Percentiles rank a stretch among this genome's conserved stretches.
Conservation (phyloP, 1,140 invertebrate species). For the Amphibalanus amphitrite region DNA sequence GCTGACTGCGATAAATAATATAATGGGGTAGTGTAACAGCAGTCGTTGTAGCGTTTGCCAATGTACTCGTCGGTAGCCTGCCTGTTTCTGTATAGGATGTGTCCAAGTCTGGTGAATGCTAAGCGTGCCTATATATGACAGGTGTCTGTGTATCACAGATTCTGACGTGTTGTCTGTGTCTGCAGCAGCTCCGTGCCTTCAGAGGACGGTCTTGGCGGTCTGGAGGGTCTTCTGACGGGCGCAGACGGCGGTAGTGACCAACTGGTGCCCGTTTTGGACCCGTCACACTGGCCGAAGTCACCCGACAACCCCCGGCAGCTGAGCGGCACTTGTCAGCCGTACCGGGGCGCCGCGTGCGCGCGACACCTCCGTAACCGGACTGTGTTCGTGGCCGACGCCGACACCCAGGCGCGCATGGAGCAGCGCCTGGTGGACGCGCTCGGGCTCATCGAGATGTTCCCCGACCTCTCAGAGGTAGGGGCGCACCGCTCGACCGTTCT, state of each 20-base stretch:
- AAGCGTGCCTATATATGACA: too few species aligned
- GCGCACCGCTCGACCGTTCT: too few species aligned
- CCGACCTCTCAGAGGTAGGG: conserved; percentile 7
- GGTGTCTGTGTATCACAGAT: neutral
- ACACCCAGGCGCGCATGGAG: conserved; percentile 58
- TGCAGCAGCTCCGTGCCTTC: neutral
- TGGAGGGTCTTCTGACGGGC: neutral
- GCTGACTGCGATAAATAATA: too few species aligned
- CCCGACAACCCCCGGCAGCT: conserved; percentile 7
- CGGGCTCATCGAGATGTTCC: conserved; percentile 61
- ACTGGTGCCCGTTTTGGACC: neutral
- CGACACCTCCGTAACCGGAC: conserved; percentile 56
- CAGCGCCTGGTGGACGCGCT: conserved; percentile 65
- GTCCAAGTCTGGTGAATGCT: too few species aligned
- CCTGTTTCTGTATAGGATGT: too few species aligned
- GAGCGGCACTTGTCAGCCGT: conserved; percentile 44
- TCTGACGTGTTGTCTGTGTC: neutral
- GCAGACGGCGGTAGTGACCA: neutral
- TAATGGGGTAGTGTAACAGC: too few species aligned
- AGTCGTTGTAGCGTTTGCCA: too few species aligned
- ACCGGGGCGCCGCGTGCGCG: conserved; percentile 59
- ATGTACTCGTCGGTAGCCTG: too few species aligned
- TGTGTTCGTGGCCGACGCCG: conserved; percentile 64
- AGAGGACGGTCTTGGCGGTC: neutral
- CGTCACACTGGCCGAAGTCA: neutral